A percentile compares a stretch with the other conserved stretches of the same genome.
These are phyloP conservation scores for Pangasius mekongensis DNA, from an alignment of 2,797 vertebrate species.

Conservation along the genomic window DNA sequence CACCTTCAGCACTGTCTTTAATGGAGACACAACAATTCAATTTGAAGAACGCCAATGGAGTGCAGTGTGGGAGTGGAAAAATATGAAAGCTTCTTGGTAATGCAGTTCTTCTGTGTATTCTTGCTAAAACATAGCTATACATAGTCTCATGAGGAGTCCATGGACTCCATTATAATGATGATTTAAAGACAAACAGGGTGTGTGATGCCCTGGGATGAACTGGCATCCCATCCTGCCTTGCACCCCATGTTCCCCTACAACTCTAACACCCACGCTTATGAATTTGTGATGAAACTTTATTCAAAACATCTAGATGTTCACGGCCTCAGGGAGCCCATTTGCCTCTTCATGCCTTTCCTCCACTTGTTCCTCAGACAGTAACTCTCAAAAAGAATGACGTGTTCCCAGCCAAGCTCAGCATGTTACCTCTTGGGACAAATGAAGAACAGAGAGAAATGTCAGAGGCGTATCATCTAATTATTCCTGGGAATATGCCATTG, in stretches of 20 bases:
- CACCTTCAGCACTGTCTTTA: background rate
- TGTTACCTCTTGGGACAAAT: conserved; percentile 61
- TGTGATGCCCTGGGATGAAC: background rate
- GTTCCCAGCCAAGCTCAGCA: conserved; percentile 40
- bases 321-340: conserved; percentile 19
- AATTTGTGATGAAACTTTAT: background rate
- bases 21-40: background rate
- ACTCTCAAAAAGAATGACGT: background rate
- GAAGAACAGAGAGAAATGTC: conserved; percentile 58
- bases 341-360: conserved; percentile 27
- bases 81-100: background rate
- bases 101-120: background rate
- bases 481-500: background rate
- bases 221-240: background rate
- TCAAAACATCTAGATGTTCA: background rate
- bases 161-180: background rate
- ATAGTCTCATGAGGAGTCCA: background rate
- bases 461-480: background rate
- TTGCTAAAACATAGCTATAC: background rate
- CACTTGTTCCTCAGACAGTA: background rate
- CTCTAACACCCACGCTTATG: background rate
- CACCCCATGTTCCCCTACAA: background rate
- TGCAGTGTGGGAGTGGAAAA: background rate
- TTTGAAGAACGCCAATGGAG: background rate
- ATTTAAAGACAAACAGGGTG: background rate